Base-by-base conservation (phyloP, 2,797 vertebrate genomes). In the Hippoglossus hippoglossus region DNA sequence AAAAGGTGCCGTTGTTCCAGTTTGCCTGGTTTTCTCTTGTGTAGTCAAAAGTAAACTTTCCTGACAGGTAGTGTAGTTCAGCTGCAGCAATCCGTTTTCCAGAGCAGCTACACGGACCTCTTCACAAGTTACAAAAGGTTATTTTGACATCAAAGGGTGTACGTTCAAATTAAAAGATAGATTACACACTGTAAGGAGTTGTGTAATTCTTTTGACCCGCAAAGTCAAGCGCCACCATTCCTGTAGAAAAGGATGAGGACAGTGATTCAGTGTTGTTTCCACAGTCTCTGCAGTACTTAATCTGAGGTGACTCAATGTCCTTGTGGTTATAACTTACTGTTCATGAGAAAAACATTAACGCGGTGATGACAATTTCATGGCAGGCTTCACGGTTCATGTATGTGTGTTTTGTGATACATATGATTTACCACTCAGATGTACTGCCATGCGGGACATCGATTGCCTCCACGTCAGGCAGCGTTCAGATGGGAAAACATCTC, bases 401-500 rank as follows among this genome's bases (percentile, higher is more conserved):
- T 76, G 25, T 68, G 6, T 73, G 18, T 64, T 59, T 76, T 54
- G 12, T 8, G 13, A 25, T 22, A 12, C 16, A 6, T 73, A 12
- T 19, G 50, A 73, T 72, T 75, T 54, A 53, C 52, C 26, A 46
- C 24, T 6, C 36, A 50, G 24, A 69, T 57, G 34, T 39, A 24
- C 21, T 8, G 24, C 57, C 19, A 53, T 58, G 51, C 18, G 56
- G 50, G 25, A 31, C 15, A 16, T 53, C 6, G 19, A 22, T 46
- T 34, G 9, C 55, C 46, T 60, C 19, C 31, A 31, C 56, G 19
- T 67, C 46, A 56, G 47, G 59, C 54, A n/a, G 25, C 47, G 24
- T 28, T 67, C 36, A 66, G 53, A 69, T 28, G 39, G 55, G 22
- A 76, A 71, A 75, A 75, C 51, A 50, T 65, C 36, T 79, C 63